Base-by-base conservation (phyloP, 2,888 invertebrate genomes). In the Blastobasis adustella region DNA sequence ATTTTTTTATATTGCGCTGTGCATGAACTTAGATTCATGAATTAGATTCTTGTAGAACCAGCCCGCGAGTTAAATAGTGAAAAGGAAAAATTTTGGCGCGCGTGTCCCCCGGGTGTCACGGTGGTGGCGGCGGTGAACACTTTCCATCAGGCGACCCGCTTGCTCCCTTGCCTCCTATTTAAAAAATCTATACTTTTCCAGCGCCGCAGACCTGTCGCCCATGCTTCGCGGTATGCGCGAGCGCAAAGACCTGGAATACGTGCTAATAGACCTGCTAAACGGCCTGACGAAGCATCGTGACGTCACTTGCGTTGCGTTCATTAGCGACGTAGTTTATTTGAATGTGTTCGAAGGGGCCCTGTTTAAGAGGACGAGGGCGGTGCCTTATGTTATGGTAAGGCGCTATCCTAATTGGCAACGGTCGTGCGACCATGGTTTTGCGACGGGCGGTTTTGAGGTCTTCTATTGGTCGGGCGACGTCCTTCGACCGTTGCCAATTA, bases 341-440 rank as follows among this genome's bases (percentile, higher is more conserved):
- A 83, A 86, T 49, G 71, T 90, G 9, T 91, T 92, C 55, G 80
- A 84, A 48, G 88, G 82, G 5, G 63, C 66, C 0, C 71, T 91
- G 62, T 91, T 90, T 59, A 73, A 63, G 54, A 76, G 80, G 61
- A 84, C 84, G 36, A 69, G 67, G 6, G 69, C 71, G 47, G 66
- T 90, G 43, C 88, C 92, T 0, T 83, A 80, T 65, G 83, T 91
- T 55, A 86, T 90, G 84, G 92, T 92, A 62, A 57, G 69, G 52
- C 50, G 23, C 23, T 2, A 23, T 2, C 23, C 23, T 23, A 23
- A 2, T 23, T 23, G 23, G 23, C 23, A 23, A 23, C 23, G 3
- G 23, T 23, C 23, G 23, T 23, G 23, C 23, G 23, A 23, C 23
- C 23, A 23, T 23, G 1, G 1, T 23, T 3, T 1, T 23, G 23